Percentiles rank a stretch among this genome's conserved stretches.
Conservation (phyloP, 35 echinoderm and acorn worm species). For the Hemicentrotus pulcherrimus region DNA sequence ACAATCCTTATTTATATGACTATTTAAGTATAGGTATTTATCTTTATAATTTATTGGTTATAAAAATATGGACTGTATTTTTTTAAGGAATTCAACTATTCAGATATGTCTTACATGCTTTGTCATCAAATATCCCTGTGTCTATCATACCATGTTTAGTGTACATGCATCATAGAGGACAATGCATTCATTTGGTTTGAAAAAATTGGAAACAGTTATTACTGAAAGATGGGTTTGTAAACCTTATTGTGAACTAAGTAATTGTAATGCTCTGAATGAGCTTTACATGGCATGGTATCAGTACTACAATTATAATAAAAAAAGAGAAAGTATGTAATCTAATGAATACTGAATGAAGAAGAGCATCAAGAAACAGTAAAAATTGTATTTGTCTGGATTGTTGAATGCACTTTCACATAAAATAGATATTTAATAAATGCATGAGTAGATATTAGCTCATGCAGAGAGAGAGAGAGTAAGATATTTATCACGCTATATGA, state of each 20-base stretch:
- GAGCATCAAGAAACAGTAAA: conserved; percentile 4
- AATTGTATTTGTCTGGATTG: background rate
- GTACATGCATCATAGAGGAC: background rate
- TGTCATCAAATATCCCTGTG: background rate
- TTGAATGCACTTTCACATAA: conserved; percentile 11
- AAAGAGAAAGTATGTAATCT: background rate
- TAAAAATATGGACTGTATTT: background rate
- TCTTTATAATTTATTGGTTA: background rate
- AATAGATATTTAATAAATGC: background rate
- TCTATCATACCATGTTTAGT: background rate
- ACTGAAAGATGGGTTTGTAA: background rate
- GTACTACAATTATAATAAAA: background rate
- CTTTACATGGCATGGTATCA: background rate
- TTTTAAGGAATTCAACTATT: background rate
- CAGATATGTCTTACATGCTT: background rate
- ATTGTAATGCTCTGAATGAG: background rate
- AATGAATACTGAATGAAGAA: background rate
- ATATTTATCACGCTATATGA: background rate
- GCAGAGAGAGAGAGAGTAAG: background rate
- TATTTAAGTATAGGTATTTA: background rate
- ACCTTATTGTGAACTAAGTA: background rate
- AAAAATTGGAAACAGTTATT: background rate
- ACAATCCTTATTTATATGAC: background rate
- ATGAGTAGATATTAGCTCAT: background rate
- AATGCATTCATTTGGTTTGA: background rate